Base-by-base conservation (phyloP, 2,113 vertebrate genomes). In the Nymphicus hollandicus region DNA sequence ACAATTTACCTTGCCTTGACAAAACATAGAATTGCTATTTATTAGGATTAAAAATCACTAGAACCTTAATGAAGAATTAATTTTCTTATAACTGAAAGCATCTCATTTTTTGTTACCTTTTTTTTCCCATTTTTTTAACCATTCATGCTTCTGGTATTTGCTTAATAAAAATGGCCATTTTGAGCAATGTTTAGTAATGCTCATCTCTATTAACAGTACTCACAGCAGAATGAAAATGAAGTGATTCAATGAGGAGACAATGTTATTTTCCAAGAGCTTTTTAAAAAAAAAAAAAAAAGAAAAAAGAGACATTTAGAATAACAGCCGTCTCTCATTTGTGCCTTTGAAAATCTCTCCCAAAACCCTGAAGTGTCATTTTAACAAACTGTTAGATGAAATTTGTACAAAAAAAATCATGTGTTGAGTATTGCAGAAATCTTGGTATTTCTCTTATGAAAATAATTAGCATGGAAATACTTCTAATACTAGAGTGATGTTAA, bases 81-180 rank as follows among this genome's bases (percentile, higher is more conserved):
- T 63, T 53, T 77, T 88, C 39, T 88, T 68, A 31, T 31, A 31
- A 69, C n/a, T 94, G 80, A 91, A 86, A 93, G 5, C 37, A 61
- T 70, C 77, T 91, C 13, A 79, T 16, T 77, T 95, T 90, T 77
- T 79, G 11, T 81, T 95, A 81, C 82, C 19, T 13, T 56, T n/a
- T 58, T 22, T 52, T 33, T 56, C 33, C 20, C 33, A 15, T 6
- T 47, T 53, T 52, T 55, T 13, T 2, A 47, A 37, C 24, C 27
- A 83, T 91, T 82, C 58, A 41, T 47, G 39, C 29, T 95, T 91
- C 61, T 85, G 37, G 69, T 56, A 66, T 35, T 91, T 90, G 27
- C 72, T 92, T 94, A 83, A 89, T 90, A 76, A 94, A 96, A 93
- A 81, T 86, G 14, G 24, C 81, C 44, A 72, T 95, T 96, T 90